Percentiles rank a stretch among this genome's conserved stretches.
Conservation (phyloP, 2,113 vertebrate genomes). For the Oryzias woworae region DNA sequence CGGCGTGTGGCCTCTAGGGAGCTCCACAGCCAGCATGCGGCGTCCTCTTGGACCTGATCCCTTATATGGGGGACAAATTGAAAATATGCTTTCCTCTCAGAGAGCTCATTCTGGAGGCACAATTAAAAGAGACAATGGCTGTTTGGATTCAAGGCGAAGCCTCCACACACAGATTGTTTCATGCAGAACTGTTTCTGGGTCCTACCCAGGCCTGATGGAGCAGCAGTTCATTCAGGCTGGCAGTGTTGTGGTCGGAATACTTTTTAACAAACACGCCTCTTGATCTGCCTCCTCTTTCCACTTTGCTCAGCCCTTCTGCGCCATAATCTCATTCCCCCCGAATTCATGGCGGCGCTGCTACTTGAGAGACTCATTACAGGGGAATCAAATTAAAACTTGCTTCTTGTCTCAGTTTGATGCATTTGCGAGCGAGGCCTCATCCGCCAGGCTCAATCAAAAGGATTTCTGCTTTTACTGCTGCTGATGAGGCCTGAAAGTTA, state of each 20-base stretch:
- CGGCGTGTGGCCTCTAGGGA: constrained; percentile 52
- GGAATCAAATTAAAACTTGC: constrained; percentile 69
- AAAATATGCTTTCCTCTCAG: constrained; percentile 74
- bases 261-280: constrained; percentile 46
- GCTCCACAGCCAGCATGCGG: constrained; percentile 48
- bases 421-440: constrained; percentile 52
- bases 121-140: constrained; percentile 78
- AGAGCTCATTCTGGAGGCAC: constrained; percentile 52
- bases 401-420: constrained; percentile 64
- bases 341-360: constrained; percentile 48
- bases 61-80: constrained; percentile 73
- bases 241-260: neutral
- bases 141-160: constrained; percentile 64
- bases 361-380: constrained; percentile 66
- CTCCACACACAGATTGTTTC: constrained; percentile 11
- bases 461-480: neutral
- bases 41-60: constrained; percentile 76
- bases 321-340: constrained; percentile 56
- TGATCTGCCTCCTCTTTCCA: constrained; percentile 26
- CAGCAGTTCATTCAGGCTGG: constrained; percentile 6
- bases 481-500: constrained; percentile 44
- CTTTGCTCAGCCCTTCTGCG: constrained; percentile 28
- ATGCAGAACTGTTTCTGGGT: constrained; percentile 40
- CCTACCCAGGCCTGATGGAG: constrained; percentile 39
- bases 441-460: constrained; percentile 49